Evolutionary conservation across 1,140 invertebrate species (phyloP).

Genomic region (Drosophila subpulchrella): DNA sequence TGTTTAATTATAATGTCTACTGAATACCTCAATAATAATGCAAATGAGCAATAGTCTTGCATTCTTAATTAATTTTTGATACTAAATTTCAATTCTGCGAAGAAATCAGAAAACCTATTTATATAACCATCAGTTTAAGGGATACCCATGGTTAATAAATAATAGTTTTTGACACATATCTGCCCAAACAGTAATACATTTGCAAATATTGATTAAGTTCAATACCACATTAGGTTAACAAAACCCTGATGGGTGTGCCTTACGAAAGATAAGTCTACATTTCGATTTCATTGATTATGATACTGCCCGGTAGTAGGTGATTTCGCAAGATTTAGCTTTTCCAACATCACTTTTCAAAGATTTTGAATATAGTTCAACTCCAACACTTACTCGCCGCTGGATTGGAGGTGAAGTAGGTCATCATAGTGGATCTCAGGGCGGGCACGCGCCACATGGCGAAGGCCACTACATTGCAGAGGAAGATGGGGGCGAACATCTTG

Average conservation of each 20-base stretch:
- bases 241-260: too few relatives aligned
- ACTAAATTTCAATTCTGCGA: not conserved
- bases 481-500: constrained; percentile 92
- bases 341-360: not conserved
- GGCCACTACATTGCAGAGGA: constrained; percentile 91
- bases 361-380: not conserved
- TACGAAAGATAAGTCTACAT: not conserved
- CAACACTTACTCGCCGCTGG: constrained; percentile 89
- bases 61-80: too few relatives aligned
- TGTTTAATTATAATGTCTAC: too few relatives aligned
- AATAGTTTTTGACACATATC: too few relatives aligned
- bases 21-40: too few relatives aligned
- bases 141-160: too few relatives aligned
- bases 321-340: not conserved
- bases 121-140: not conserved
- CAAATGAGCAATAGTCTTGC: too few relatives aligned
- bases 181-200: too few relatives aligned
- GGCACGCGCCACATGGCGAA: constrained; percentile 94
- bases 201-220: too few relatives aligned
- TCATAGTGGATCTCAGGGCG: constrained; percentile 90
- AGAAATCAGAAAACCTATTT: not conserved
- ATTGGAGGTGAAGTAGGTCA: constrained; percentile 94
- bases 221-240: too few relatives aligned
- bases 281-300: not conserved
- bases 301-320: not conserved